Evolutionary conservation across 1,140 invertebrate genomes (phyloP).

Genomic region (Pseudachorutes palmiensis): DNA sequence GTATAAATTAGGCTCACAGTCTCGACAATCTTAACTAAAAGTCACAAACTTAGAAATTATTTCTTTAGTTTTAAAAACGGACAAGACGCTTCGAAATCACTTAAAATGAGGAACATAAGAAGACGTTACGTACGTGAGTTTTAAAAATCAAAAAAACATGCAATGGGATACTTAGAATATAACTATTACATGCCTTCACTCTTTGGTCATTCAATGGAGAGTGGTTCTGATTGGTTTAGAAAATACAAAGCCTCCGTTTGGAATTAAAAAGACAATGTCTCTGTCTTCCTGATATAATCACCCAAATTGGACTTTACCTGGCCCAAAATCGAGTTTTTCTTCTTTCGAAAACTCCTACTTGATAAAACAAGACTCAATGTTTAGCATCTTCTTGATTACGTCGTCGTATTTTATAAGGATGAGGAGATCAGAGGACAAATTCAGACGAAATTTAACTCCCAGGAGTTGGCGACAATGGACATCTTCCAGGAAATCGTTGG

Average conservation of each 20-base stretch:
- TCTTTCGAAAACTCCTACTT: constrained; percentile 18
- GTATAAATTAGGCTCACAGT: no score
- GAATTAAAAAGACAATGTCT: no score
- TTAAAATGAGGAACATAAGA: background rate
- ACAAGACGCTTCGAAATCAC: background rate
- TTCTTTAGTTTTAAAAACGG: background rate
- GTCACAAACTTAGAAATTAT: no score
- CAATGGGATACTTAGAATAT: no score
- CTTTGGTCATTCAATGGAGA: background rate
- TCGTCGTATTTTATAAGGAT: constrained; percentile 73
- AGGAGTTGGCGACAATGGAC: constrained; percentile 67
- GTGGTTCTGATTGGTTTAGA: background rate
- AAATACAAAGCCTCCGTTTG: background rate
- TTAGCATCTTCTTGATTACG: constrained; percentile 59
- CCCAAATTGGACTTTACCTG: no score
- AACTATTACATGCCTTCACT: no score
- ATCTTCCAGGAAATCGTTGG: constrained; percentile 62
- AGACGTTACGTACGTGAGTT: background rate
- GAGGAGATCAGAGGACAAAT: constrained; percentile 58
- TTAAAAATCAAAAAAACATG: background rate
- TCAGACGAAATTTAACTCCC: constrained; percentile 56
- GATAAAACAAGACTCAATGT: constrained; percentile 50
- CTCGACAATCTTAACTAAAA: no score
- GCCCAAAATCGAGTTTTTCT: no score
- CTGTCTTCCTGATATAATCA: no score